Evolutionary conservation across 2,797 vertebrate species (phyloP), one percentile per base, ranked within the genome.

Genomic region (Esox lucius): DNA sequence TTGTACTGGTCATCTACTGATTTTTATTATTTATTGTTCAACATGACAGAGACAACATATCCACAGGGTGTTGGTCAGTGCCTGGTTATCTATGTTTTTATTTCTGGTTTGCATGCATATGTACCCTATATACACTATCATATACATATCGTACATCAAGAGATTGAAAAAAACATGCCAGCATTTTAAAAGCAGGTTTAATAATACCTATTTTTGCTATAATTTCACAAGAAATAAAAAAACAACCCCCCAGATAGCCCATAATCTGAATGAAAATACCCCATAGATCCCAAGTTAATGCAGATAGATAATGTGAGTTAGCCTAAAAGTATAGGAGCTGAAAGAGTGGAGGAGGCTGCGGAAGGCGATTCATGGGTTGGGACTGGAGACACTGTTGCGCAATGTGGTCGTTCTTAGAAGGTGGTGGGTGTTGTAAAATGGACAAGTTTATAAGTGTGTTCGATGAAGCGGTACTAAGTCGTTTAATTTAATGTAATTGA

Each of bases 391-490:
- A 67, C 35, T 22, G 19, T 15, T 64, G 56, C 28, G 15, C 22
- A 51, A 64, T 17, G 33, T 80, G 53, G 28, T 19, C 42, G 19
- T 62, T 39, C 35, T 39, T 39, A 39, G 35, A 70, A 81, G 35
- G 68, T 65, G 49, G 59, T 56, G 17, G 28, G 28, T 22, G 71
- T n/a, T 22, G 62, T 72, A 15, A 46, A 67, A 70, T 35, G 17
- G 39, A 22, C 39, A 9, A 42, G 24, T 59, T 74, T 71, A 68
- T 75, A 72, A 59, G 49, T 46, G 24, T 61, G 67, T 69, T 78
- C 72, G 69, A 62, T 73, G 51, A 72, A 73, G 75, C 77, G 74
- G 77, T 73, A 22, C 17, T 24, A 71, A 72, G 77, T 53, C 1
- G n/a, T 75, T 67, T 19, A 24, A 48, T 24, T 72, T 59, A 56